Percentiles rank a stretch among this genome's conserved stretches.
Conservation (phyloP, 2,888 invertebrate genomes). For the Chalcis sispes region DNA sequence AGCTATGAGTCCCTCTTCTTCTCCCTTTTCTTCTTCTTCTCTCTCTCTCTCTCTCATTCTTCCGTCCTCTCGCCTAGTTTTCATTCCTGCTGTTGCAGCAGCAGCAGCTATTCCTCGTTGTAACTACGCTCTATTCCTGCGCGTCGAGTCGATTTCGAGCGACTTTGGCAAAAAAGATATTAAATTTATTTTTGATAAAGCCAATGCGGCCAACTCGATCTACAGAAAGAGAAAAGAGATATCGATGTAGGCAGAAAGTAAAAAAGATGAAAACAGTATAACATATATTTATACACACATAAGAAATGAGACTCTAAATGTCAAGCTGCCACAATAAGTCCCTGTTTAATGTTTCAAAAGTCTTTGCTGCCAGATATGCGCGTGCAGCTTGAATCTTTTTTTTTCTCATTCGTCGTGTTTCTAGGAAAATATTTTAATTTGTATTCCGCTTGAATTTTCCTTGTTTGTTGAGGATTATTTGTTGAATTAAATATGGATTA, state of each 20-base stretch:
- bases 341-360: constrained; percentile 32
- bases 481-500: no score
- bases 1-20: neutral
- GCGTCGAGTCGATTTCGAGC: neutral
- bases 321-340: constrained; percentile 33
- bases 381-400: no score
- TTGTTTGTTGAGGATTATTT: no score
- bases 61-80: constrained; percentile 22
- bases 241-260: neutral
- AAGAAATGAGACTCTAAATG: no score
- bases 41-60: neutral
- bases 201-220: constrained; percentile 19
- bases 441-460: no score
- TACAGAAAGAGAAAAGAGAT: neutral
- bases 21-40: neutral
- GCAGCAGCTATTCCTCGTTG: neutral
- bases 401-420: no score
- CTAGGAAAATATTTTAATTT: no score
- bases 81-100: constrained; percentile 18
- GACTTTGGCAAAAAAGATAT: constrained; percentile 34
- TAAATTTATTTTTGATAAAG: constrained; percentile 49
- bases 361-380: no score
- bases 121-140: constrained; percentile 7
- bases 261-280: constrained; percentile 33
- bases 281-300: no score